phyloP scores from a whole-genome alignment of 2,113 vertebrate genomes.

The Alethe diademata region DNA sequence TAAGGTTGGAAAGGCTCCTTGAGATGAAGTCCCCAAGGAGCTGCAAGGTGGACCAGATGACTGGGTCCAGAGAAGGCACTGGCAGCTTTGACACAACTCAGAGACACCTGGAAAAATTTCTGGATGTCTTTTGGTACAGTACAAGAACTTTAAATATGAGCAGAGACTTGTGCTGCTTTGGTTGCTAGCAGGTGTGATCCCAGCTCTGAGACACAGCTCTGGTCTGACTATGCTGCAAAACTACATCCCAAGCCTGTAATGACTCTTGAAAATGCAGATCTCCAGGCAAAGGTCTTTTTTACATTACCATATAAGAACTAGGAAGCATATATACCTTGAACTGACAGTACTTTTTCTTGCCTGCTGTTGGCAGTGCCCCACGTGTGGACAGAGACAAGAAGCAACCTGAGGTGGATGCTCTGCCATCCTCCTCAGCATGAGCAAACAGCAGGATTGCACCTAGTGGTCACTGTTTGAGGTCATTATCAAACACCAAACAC shows the following conservation, averaged over 20 bases:
- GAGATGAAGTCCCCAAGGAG: accelerated
- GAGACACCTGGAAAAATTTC: neutral
- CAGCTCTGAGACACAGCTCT: neutral
- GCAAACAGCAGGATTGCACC: neutral
- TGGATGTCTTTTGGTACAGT: neutral
- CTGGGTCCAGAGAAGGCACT: neutral
- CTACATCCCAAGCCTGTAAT: neutral
- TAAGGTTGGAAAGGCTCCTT: neutral
- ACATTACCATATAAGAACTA: neutral
- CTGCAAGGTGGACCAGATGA: neutral
- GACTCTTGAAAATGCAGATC: neutral
- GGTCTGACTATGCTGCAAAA: neutral
- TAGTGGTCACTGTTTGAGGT: neutral
- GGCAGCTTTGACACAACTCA: neutral
- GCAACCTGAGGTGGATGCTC: accelerated
- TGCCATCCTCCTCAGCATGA: accelerated
- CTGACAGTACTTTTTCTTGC: neutral
- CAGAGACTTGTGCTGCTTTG: neutral
- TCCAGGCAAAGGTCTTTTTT: neutral
- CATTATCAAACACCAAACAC: neutral
- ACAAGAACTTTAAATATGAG: neutral
- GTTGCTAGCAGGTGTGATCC: neutral
- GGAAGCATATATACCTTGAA: neutral
- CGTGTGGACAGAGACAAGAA: accelerated
- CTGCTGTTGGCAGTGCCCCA: neutral